Conservation (phyloP, 2,113 vertebrate genomes). For the Sula dactylatra region DNA sequence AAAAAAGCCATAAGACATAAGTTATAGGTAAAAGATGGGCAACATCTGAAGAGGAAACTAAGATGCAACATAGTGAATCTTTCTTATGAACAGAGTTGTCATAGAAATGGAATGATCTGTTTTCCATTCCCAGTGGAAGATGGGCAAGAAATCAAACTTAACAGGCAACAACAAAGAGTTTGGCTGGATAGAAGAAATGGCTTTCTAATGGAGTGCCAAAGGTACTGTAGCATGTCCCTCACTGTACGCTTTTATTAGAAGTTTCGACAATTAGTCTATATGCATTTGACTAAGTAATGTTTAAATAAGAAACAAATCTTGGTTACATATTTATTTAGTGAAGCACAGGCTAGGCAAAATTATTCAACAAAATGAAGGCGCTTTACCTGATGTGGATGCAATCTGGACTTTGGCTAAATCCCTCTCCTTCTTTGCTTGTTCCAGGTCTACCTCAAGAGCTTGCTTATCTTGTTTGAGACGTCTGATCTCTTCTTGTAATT, state of each 20-base stretch:
- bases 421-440: slow-evolving; percentile 82
- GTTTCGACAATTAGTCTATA: neutral
- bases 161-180: neutral
- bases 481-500: slow-evolving; percentile 78
- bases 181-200: neutral
- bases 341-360: neutral
- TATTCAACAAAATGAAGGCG: neutral
- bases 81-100: neutral
- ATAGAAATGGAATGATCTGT: neutral
- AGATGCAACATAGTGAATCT: neutral
- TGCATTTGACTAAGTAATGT: neutral
- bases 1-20: neutral
- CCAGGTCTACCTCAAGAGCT: slow-evolving; percentile 84
- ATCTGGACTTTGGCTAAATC: slow-evolving; percentile 79
- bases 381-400: slow-evolving; percentile 77
- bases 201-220: neutral
- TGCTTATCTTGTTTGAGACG: slow-evolving; percentile 86
- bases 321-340: neutral
- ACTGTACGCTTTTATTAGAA: neutral
- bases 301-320: neutral
- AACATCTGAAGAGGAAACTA: neutral
- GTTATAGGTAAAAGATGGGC: neutral
- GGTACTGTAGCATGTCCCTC: neutral
- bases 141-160: neutral
- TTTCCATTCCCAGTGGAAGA: neutral